Evolutionary conservation across 30 jellyfish, hydroid and myxozoan genomes (phyloP), one percentile per base, ranked within the genome.

Genomic region (Clytia hemisphaerica): DNA sequence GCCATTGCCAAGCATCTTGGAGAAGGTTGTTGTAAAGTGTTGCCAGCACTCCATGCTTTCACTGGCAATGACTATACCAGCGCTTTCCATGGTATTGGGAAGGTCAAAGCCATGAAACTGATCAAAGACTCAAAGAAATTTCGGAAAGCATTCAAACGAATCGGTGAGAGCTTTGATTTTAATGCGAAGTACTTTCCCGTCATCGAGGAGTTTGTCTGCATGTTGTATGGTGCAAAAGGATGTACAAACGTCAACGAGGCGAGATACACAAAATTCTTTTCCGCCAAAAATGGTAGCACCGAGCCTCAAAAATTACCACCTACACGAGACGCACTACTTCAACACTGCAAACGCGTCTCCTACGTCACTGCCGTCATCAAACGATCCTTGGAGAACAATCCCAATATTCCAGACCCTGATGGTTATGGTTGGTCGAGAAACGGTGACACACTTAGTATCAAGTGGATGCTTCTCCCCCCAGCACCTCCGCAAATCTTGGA

Each of bases 61-160:
- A 69, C 82, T 26, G 82, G 82, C 16, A 45, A 33, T 14, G 83
- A 72, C 64, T 72, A 72, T 55, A 72, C 76, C 36, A 72, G 76
- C 38, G 62, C 83, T 33, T 47, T 69, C 37, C 79, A 67, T 30
- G 79, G 37, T 26, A 40, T 12, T 10, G 79, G 79, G 18, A 69
- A 69, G 42, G 44, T 34, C 33, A 69, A 69, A 50, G 76, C 82
- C 29, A 46, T 33, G 59, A 69, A 69, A 69, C 25, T 50, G 24
- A 55, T 69, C 57, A 27, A 7, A 26, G 51, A 69, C 30, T 46
- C 32, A 62, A 58, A 47, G 58, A 67, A 66, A 15, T 66, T 12
- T 45, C 79, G 45, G 79, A 25, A 66, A 38, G 72, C 31, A 19
- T 66, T 66, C 32, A 77, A 60, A 18, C 31, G n/a, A 54, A 70